These are phyloP conservation scores for Ctenicera cuprea DNA, from an alignment of 2,888 invertebrate species.

Conservation along the genomic window DNA sequence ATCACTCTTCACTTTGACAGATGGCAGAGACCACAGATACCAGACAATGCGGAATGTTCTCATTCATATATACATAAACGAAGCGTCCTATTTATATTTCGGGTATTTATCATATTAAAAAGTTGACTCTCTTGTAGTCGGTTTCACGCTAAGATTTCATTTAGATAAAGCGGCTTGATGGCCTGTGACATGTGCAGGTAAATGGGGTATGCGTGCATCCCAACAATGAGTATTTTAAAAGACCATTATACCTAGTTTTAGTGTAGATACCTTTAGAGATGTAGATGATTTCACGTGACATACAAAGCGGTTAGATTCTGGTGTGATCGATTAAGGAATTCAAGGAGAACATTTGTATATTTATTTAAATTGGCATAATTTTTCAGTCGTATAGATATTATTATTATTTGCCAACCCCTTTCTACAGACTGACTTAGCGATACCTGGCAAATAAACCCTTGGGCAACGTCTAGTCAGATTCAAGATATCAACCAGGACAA, in stretches of 20 bases:
- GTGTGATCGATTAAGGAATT: slow-evolving; percentile 38
- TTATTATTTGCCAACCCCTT: slow-evolving; percentile 27
- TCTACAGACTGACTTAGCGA: slow-evolving; percentile 4
- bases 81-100: slow-evolving; percentile 64
- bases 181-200: slow-evolving; percentile 68
- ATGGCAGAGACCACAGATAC: slow-evolving; percentile 68
- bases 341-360: slow-evolving; percentile 7
- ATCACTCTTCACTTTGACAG: slow-evolving; percentile 71
- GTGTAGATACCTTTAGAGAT: slow-evolving; percentile 45
- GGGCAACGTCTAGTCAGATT: slow-evolving; percentile 54
- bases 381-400: background rate
- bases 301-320: slow-evolving; percentile 1
- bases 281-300: slow-evolving; percentile 46
- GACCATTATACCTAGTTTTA: slow-evolving; percentile 57
- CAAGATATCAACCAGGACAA: slow-evolving; percentile 48
- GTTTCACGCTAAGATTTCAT: slow-evolving; percentile 69
- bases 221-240: slow-evolving; percentile 67
- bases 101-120: slow-evolving; percentile 70
- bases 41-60: slow-evolving; percentile 68
- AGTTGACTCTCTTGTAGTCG: slow-evolving; percentile 60
- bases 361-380: background rate
- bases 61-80: slow-evolving; percentile 65
- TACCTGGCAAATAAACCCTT: slow-evolving; percentile 43
- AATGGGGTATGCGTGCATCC: slow-evolving; percentile 65
- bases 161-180: slow-evolving; percentile 67